phyloP scores from a whole-genome alignment of 2,888 invertebrate genomes.

The Aleiodes leptofemur region DNA sequence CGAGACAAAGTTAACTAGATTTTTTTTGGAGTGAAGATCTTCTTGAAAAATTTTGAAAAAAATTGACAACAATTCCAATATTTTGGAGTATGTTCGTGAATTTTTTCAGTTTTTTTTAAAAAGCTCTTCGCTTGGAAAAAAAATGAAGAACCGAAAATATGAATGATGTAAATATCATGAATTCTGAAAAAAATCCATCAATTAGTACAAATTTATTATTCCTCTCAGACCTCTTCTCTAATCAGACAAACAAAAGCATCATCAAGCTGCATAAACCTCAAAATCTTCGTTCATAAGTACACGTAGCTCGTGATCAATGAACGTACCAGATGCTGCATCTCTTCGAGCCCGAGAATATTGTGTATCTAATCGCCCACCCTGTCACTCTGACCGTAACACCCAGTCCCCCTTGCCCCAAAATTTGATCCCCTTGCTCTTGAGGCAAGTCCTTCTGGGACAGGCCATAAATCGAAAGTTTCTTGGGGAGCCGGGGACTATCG shows the following conservation, averaged over 20 bases:
- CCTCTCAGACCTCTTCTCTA: too few species aligned
- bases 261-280: slow-evolving; percentile 2
- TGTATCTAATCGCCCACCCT: slow-evolving; percentile 74
- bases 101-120: too few species aligned
- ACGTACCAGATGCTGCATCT: slow-evolving; percentile 71
- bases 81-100: too few species aligned
- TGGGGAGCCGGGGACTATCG: slow-evolving; percentile 54
- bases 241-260: background rate
- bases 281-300: slow-evolving; percentile 12
- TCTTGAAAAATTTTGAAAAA: too few species aligned
- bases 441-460: slow-evolving; percentile 64
- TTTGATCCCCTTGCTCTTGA: slow-evolving; percentile 38
- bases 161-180: too few species aligned
- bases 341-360: slow-evolving; percentile 71
- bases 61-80: too few species aligned
- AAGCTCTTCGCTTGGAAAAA: too few species aligned
- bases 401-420: slow-evolving; percentile 50
- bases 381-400: slow-evolving; percentile 73
- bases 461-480: slow-evolving; percentile 74
- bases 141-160: too few species aligned
- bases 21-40: too few species aligned
- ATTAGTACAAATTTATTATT: too few species aligned
- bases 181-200: too few species aligned
- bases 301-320: slow-evolving; percentile 69
- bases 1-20: too few species aligned